Percentiles rank a stretch among this genome's conserved stretches.
phyloP scores from a whole-genome alignment of 2,888 invertebrate genomes.

The Caenorhabditis auriculariae region DNA sequence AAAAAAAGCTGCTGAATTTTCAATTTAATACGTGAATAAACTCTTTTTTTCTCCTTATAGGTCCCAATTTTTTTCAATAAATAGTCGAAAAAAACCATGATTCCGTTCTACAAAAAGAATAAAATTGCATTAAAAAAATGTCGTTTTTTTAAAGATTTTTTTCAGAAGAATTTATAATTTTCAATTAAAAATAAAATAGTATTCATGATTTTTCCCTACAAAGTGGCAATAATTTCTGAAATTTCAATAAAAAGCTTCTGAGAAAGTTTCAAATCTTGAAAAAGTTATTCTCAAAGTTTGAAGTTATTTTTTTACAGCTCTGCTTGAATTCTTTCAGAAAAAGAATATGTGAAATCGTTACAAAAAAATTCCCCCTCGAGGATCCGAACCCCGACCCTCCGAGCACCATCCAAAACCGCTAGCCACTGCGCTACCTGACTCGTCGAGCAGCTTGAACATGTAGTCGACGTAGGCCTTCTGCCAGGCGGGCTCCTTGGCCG shows the following conservation, averaged over 20 bases:
- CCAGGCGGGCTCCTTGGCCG: constrained; percentile 26
- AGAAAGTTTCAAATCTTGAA: neutral
- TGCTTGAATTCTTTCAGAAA: no score
- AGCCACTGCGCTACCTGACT: constrained; percentile 23
- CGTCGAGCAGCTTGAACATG: constrained; percentile 38
- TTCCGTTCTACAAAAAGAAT: no score
- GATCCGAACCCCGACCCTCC: neutral
- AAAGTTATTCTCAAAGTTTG: neutral
- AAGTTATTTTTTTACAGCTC: no score
- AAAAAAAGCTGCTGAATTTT: constrained; percentile 1
- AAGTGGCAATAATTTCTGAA: neutral
- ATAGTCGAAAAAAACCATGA: no score
- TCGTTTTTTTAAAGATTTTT: no score
- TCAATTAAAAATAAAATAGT: no score
- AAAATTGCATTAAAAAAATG: no score
- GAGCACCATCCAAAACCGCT: neutral
- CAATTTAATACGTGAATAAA: neutral
- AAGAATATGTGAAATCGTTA: no score
- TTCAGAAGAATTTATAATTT: no score
- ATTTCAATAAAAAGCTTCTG: neutral
- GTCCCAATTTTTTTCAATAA: neutral
- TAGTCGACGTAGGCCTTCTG: constrained; percentile 38
- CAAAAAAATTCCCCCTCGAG: neutral
- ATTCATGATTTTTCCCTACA: neutral
- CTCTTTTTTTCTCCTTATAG: neutral